Conservation (phyloP, 2,113 vertebrate genomes). For the Mesocricetus auratus region DNA sequence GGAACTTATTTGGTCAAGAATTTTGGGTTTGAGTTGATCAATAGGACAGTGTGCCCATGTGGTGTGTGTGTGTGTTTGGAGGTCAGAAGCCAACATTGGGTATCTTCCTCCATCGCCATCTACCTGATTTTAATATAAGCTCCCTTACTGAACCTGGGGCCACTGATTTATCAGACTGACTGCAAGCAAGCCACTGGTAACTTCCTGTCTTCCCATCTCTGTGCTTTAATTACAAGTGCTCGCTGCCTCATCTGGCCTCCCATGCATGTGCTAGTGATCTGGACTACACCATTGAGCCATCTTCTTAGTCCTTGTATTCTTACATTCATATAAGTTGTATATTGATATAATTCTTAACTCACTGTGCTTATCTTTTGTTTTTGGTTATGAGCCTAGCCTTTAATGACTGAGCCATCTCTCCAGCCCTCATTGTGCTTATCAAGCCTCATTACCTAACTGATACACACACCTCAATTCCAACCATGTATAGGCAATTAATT, state of each 20-base stretch:
- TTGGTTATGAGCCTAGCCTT: too few species aligned
- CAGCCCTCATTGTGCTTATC: slow-evolving; percentile 44
- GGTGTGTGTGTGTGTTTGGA: neutral
- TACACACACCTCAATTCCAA: neutral
- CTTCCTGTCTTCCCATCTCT: neutral
- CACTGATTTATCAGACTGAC: neutral
- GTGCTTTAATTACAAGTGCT: neutral
- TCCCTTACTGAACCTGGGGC: neutral
- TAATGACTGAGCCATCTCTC: too few species aligned
- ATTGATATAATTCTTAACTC: neutral
- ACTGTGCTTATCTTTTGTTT: too few species aligned
- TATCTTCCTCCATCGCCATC: neutral
- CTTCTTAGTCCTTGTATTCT: neutral
- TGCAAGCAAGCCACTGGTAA: neutral
- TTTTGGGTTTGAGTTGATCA: neutral
- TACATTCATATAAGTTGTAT: neutral
- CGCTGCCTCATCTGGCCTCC: neutral
- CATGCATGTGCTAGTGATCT: neutral
- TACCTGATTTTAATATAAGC: neutral
- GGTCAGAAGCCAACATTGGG: neutral
- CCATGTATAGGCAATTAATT: neutral
- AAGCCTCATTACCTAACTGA: neutral
- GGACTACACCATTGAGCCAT: neutral
- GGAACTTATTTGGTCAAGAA: neutral
- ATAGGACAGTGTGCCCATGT: neutral